Conservation (phyloP, 1,140 invertebrate genomes). For the Listronotus oregonensis region DNA sequence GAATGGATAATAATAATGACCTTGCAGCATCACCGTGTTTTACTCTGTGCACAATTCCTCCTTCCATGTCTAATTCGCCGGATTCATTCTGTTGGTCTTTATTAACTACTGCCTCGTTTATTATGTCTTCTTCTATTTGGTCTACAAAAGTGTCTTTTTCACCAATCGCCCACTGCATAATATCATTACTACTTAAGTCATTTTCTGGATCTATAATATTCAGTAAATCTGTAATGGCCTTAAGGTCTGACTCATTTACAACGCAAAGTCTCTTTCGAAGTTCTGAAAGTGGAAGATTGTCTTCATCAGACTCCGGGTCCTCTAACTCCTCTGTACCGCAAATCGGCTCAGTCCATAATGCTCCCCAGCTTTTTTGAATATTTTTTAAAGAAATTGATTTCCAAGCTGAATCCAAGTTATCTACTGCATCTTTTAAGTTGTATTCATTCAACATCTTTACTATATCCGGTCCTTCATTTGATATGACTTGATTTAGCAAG, state of each 20-base stretch:
- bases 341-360: slow-evolving; percentile 17
- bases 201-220: slow-evolving; percentile 11
- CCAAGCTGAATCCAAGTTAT: too few relatives aligned
- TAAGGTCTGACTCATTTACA: slow-evolving; percentile 12
- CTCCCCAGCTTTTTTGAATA: slow-evolving; percentile 26
- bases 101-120: slow-evolving; percentile 7
- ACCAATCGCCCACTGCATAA: slow-evolving; percentile 21
- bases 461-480: slow-evolving; percentile 13
- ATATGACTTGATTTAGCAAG: slow-evolving; percentile 19
- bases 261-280: slow-evolving; percentile 18
- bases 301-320: not conserved
- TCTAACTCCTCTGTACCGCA: too few relatives aligned
- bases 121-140: slow-evolving; percentile 9
- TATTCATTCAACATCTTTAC: slow-evolving; percentile 14
- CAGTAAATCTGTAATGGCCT: slow-evolving; percentile 7
- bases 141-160: slow-evolving; percentile 18
- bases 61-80: not conserved
- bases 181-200: slow-evolving; percentile 2
- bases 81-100: slow-evolving; percentile 12
- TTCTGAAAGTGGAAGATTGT: slow-evolving; percentile 15
- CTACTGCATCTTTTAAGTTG: slow-evolving; percentile 27
- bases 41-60: slow-evolving; percentile 5
- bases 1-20: slow-evolving; percentile 3
- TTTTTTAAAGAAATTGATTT: slow-evolving; percentile 17
- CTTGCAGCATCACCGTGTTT: not conserved